phyloP scores from a whole-genome alignment of 2,888 invertebrate species.

The Cheilosia variabilis region DNA sequence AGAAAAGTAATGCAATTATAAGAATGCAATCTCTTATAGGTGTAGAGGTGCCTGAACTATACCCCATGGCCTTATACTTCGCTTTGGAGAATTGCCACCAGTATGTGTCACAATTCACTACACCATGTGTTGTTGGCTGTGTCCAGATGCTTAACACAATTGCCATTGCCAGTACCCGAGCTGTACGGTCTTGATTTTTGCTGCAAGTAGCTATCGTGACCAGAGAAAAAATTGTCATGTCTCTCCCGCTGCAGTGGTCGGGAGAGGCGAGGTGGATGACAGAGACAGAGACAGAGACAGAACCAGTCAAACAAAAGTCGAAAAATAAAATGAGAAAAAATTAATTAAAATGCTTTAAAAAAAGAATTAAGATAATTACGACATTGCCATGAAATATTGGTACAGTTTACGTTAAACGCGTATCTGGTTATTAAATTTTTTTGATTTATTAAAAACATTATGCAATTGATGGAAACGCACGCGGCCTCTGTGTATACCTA shows the following conservation, averaged over 20 bases:
- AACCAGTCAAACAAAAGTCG: not conserved
- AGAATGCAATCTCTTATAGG: slow-evolving; percentile 21
- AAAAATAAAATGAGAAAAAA: slow-evolving; percentile 21
- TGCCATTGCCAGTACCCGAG: slow-evolving; percentile 14
- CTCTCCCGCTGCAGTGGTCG: not conserved
- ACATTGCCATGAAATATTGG: slow-evolving; percentile 15
- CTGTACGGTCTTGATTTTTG: slow-evolving; percentile 21
- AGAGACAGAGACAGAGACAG: too few species aligned
- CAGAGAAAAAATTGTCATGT: not conserved
- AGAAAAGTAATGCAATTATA: not conserved
- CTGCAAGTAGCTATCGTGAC: slow-evolving; percentile 8
- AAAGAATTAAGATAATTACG: slow-evolving; percentile 56
- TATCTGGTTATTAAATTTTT: slow-evolving; percentile 26
- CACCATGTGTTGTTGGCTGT: slow-evolving; percentile 1
- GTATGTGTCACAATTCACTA: slow-evolving; percentile 32
- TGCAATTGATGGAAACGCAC: slow-evolving; percentile 36
- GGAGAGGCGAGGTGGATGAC: slow-evolving; percentile 13
- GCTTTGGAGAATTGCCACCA: slow-evolving; percentile 32
- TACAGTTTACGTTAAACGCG: not conserved
- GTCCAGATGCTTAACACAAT: slow-evolving; percentile 47
- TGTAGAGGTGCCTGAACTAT: slow-evolving; percentile 5
- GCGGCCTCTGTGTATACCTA: slow-evolving; percentile 37
- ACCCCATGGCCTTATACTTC: slow-evolving; percentile 14
- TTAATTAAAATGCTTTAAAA: slow-evolving; percentile 40
- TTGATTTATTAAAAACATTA: slow-evolving; percentile 38